Conservation (phyloP, 1,140 invertebrate genomes). For the Papilio aristodemus region DNA sequence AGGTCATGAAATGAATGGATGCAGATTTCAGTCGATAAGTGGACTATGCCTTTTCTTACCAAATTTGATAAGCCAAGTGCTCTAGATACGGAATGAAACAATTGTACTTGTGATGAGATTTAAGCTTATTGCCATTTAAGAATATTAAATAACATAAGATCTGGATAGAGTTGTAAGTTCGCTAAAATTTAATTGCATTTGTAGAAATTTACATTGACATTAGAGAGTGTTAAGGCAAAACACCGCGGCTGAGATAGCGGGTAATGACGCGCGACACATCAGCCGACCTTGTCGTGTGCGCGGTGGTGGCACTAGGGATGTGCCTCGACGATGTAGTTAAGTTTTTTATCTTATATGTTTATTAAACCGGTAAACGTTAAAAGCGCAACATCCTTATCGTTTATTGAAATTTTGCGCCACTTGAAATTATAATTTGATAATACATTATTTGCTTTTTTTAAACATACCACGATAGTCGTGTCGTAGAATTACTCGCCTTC, state of each 20-base stretch:
- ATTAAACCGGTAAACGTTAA: not conserved
- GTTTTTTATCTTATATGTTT: not conserved
- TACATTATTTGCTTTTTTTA: too few relatives aligned
- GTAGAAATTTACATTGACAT: not conserved
- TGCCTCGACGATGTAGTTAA: not conserved
- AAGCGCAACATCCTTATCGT: not conserved
- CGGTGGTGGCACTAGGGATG: not conserved
- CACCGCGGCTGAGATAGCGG: not conserved
- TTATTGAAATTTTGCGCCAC: too few relatives aligned
- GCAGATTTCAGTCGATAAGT: too few relatives aligned
- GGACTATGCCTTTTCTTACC: too few relatives aligned
- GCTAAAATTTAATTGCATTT: slow-evolving; percentile 1
- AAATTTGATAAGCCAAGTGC: too few relatives aligned
- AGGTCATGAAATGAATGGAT: too few relatives aligned
- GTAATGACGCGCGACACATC: slow-evolving; percentile 11
- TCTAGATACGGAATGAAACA: too few relatives aligned
- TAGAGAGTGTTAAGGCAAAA: not conserved
- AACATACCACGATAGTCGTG: too few relatives aligned
- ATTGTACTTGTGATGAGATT: too few relatives aligned
- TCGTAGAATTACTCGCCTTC: too few relatives aligned
- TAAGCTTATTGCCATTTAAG: not conserved
- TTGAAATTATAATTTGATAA: too few relatives aligned
- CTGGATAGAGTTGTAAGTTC: not conserved
- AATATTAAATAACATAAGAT: not conserved
- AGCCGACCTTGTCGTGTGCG: not conserved